Evolutionary conservation across 1,140 invertebrate genomes (phyloP).

Genomic region (Drosophila parabipectinata): DNA sequence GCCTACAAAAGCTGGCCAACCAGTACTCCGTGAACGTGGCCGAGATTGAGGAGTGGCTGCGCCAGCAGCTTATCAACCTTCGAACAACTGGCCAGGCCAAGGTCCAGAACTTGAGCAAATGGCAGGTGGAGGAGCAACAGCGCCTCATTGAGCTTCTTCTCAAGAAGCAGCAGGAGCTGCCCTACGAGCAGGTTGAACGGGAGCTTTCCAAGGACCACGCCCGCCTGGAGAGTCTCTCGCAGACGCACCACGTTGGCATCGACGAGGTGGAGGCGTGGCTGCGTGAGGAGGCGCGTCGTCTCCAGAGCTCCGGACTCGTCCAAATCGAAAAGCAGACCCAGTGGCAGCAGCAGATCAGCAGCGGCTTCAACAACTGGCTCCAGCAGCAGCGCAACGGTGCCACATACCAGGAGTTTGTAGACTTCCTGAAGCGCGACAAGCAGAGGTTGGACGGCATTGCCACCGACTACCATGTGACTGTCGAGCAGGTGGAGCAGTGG

Average conservation of each 20-base stretch:
- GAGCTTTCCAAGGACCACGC: slow-evolving; percentile 63
- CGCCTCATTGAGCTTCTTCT: slow-evolving; percentile 70
- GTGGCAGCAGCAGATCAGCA: slow-evolving; percentile 72
- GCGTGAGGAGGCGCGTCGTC: slow-evolving; percentile 62
- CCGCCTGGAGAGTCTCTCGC: slow-evolving; percentile 60
- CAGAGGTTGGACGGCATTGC: slow-evolving; percentile 64
- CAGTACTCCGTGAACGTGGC: slow-evolving; percentile 77
- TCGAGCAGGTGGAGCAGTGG: slow-evolving; percentile 79
- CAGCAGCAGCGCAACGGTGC: slow-evolving; percentile 66
- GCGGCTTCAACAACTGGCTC: slow-evolving; percentile 66
- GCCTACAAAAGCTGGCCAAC: slow-evolving; percentile 63
- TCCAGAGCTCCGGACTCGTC: slow-evolving; percentile 70
- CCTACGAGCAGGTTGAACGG: slow-evolving; percentile 65
- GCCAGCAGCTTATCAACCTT: slow-evolving; percentile 73
- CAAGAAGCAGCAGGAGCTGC: slow-evolving; percentile 71
- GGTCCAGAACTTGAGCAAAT: slow-evolving; percentile 71
- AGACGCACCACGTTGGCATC: slow-evolving; percentile 72
- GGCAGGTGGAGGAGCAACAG: slow-evolving; percentile 75
- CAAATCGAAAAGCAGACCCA: slow-evolving; percentile 70
- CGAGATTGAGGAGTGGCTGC: slow-evolving; percentile 74
- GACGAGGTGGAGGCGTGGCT: slow-evolving; percentile 78
- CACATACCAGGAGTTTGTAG: slow-evolving; percentile 69
- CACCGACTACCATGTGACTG: slow-evolving; percentile 74
- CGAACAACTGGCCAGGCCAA: slow-evolving; percentile 70
- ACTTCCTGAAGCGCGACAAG: slow-evolving; percentile 72